Percentiles rank a stretch among this genome's conserved stretches.
Evolutionary conservation across 64 coral and sea anemone genomes (phyloP).

Genomic region (Dendronephthya gigantea): DNA sequence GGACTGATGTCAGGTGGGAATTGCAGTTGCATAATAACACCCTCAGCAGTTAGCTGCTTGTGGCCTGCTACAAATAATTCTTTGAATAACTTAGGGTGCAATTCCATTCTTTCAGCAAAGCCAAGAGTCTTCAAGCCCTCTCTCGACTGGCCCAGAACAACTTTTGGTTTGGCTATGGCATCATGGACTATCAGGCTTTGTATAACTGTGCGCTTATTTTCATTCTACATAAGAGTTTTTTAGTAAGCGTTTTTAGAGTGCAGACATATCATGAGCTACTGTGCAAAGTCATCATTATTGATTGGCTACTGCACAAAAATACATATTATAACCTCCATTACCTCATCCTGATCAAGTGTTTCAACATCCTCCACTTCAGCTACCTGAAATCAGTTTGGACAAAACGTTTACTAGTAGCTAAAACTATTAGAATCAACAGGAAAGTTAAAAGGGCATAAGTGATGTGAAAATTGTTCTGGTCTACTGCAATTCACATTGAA

Average conservation of each 20-base stretch:
- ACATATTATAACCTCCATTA: neutral
- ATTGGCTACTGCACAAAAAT: neutral
- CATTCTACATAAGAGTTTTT: conserved; percentile 40
- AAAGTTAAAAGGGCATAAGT: too few species aligned
- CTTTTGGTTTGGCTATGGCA: neutral
- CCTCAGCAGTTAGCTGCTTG: conserved; percentile 12
- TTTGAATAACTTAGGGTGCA: conserved; percentile 31
- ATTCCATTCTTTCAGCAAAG: conserved; percentile 34
- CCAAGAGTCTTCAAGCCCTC: conserved; percentile 36
- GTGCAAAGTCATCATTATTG: neutral
- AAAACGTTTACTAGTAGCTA: too few species aligned
- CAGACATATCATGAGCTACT: neutral
- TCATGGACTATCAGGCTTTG: conserved; percentile 15
- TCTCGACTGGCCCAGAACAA: neutral
- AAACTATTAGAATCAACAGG: too few species aligned
- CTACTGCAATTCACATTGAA: too few species aligned
- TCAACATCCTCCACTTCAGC: conserved; percentile 41
- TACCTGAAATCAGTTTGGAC: conserved; percentile 48
- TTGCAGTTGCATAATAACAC: conserved; percentile 10
- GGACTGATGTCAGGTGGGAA: conserved; percentile 18
- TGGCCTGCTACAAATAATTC: conserved; percentile 35
- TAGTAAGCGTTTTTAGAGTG: neutral
- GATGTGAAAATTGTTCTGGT: too few species aligned
- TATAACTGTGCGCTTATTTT: conserved; percentile 28
- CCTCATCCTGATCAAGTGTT: conserved; percentile 52